Evolutionary conservation across 2,797 vertebrate genomes (phyloP), one percentile per base, ranked within the genome.

Genomic region (Brotula barbata): DNA sequence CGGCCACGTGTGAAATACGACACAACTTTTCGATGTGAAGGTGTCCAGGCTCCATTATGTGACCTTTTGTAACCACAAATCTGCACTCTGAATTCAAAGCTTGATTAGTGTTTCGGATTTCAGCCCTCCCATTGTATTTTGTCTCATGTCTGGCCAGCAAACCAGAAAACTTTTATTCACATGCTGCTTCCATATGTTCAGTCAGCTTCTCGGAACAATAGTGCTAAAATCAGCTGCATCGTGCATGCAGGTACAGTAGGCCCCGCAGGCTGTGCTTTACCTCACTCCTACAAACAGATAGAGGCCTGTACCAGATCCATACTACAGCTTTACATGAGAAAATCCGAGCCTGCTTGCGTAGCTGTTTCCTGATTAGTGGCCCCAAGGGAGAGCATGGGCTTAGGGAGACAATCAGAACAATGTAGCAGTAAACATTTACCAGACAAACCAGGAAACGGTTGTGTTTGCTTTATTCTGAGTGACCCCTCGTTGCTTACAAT

Each of bases 61-160:
- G 42, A 83, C 71, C 65, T 64, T 73, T 82, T 62, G 65, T 40
- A 68, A 45, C 60, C 47, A 41, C 25, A 13, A 21, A 68, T 66
- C 44, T 8, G 11, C 46, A 34, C 65, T 65, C 36, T 62, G 49
- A 75, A 78, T 84, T 81, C 85, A 88, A 71, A 67, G 73, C 81
- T 45, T 53, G 72, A 78, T 82, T 63, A 56, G 46, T 71, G 78
- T 77, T 83, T 85, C 53, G 14, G 52, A 75, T 81, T 76, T 73
- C 68, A 84, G 84, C 60, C 61, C 65, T 72, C 53, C 40, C 51
- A 43, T 28, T 64, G 58, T 39, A 58, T 67, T 79, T 58, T 49
- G 75, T 87, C 64, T 88, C 43, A 86, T 81, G 75, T 82, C 78
- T 50, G 16, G 78, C 84, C 87, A 89, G 67, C 60, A 72, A 64